Percentiles rank a stretch among this genome's conserved stretches.
Conservation (phyloP, 2,797 vertebrate species). For the Aeoliscus strigatus region DNA sequence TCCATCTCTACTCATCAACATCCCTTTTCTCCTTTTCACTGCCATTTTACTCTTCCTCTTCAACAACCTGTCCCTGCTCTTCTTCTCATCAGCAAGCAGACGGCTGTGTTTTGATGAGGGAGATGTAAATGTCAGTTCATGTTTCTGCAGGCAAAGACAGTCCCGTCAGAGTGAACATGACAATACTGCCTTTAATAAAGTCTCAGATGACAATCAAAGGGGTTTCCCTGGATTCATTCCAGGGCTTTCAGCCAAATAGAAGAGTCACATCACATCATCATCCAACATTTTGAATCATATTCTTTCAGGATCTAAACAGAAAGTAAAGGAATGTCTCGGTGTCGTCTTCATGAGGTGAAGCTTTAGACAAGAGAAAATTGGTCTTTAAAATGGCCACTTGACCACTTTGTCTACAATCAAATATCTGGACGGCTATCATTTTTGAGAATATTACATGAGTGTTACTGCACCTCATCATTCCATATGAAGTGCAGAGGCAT, state of each 20-base stretch:
- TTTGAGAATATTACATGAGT: too few relatives aligned
- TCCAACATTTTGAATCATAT: too few relatives aligned
- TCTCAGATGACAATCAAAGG: slow-evolving; percentile 35
- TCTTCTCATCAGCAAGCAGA: slow-evolving; percentile 39
- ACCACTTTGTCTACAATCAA: too few relatives aligned
- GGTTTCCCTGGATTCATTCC: slow-evolving; percentile 17
- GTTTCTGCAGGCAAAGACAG: slow-evolving; percentile 28
- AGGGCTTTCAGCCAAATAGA: slow-evolving; percentile 6
- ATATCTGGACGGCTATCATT: too few relatives aligned
- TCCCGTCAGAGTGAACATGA: slow-evolving; percentile 38
- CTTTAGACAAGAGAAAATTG: too few relatives aligned
- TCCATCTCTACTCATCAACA: slow-evolving; percentile 4
- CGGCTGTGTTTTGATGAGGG: slow-evolving; percentile 43
- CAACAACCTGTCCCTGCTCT: too few relatives aligned
- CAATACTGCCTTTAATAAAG: slow-evolving; percentile 37
- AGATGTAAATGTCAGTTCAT: slow-evolving; percentile 51
- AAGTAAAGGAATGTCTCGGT: too few relatives aligned
- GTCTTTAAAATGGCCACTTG: too few relatives aligned
- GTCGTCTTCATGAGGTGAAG: too few relatives aligned
- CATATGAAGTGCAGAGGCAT: too few relatives aligned
- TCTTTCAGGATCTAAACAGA: neutral
- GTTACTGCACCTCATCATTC: too few relatives aligned
- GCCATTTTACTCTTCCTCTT: too few relatives aligned
- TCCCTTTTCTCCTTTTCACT: neutral
- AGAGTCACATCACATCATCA: neutral